Evolutionary conservation across 2,113 vertebrate species (phyloP).

Genomic region (Promerops cafer): DNA sequence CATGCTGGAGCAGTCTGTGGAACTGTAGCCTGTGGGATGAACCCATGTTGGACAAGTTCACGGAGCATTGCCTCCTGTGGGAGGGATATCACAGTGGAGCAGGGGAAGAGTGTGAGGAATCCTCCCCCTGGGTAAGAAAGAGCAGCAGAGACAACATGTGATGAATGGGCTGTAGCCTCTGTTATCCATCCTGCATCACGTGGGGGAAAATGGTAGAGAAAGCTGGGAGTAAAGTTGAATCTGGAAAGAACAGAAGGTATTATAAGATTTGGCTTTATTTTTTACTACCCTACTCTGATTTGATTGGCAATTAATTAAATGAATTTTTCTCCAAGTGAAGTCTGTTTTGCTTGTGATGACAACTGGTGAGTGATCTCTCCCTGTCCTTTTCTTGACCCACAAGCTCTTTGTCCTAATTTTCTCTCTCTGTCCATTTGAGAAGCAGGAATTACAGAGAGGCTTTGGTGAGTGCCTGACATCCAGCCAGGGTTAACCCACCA

Average conservation of each 20-base stretch:
- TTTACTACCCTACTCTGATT: neutral
- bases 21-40: neutral
- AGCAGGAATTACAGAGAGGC: neutral
- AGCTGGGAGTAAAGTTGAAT: neutral
- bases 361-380: neutral
- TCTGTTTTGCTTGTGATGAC: neutral
- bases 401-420: neutral
- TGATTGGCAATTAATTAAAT: neutral
- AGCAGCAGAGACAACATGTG: accelerated
- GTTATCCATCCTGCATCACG: neutral
- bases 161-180: neutral
- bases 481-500: neutral
- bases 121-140: too few species aligned
- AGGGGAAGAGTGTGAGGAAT: neutral
- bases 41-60: neutral
- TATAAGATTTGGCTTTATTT: neutral
- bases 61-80: neutral
- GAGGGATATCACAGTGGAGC: neutral
- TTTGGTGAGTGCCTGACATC: neutral
- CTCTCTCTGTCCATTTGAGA: neutral
- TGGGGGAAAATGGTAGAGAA: neutral
- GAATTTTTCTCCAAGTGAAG: neutral
- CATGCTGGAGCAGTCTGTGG: neutral
- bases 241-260: accelerated
- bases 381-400: neutral